phyloP scores from a whole-genome alignment of 2,888 invertebrate species.

The Elegia similella region DNA sequence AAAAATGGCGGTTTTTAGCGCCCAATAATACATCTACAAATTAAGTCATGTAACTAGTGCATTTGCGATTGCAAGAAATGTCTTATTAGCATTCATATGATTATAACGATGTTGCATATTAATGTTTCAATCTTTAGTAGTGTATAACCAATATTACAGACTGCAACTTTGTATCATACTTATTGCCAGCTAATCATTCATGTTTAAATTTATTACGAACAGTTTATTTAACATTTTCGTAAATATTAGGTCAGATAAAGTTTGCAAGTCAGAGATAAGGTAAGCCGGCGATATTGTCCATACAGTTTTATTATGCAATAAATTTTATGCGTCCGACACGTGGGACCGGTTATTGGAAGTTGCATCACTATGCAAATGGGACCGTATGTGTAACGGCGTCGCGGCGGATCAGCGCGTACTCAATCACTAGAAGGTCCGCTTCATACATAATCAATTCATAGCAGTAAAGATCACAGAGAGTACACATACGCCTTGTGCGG shows the following conservation, averaged over 20 bases:
- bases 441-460: background rate
- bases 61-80: too few relatives aligned
- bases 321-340: slow-evolving; percentile 29
- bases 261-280: background rate
- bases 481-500: too few relatives aligned
- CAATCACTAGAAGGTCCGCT: background rate
- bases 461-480: too few relatives aligned
- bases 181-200: background rate
- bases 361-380: slow-evolving; percentile 50
- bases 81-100: too few relatives aligned
- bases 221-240: background rate
- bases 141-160: background rate
- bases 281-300: slow-evolving; percentile 16
- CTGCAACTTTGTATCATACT: background rate
- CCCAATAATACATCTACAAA: too few relatives aligned
- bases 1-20: too few relatives aligned
- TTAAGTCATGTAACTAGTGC: too few relatives aligned
- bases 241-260: background rate
- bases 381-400: slow-evolving; percentile 27
- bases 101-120: too few relatives aligned
- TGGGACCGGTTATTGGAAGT: slow-evolving; percentile 43
- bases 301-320: slow-evolving; percentile 25
- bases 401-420: background rate
- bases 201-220: background rate
- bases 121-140: background rate